Evolutionary conservation across 2,113 vertebrate genomes (phyloP).

Genomic region (Vulpes lagopus): DNA sequence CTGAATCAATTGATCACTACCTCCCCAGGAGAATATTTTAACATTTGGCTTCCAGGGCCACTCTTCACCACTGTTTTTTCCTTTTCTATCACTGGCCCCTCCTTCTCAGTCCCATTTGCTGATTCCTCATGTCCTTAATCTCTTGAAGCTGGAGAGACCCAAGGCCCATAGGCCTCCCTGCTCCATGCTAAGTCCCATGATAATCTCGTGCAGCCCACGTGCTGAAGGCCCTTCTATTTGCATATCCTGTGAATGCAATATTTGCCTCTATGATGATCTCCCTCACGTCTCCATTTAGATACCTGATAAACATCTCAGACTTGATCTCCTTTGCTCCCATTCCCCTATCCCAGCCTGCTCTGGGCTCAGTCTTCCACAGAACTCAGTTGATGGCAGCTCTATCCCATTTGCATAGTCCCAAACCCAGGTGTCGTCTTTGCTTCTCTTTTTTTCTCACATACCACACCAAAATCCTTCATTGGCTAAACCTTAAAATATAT

Average conservation of each 20-base stretch:
- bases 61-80: neutral
- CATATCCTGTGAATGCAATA: neutral
- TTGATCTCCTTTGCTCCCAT: neutral
- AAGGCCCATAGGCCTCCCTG: neutral
- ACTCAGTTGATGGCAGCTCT: neutral
- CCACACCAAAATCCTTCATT: neutral
- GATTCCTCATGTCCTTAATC: neutral
- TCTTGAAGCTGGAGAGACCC: neutral
- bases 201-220: neutral
- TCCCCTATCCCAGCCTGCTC: neutral
- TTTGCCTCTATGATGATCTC: neutral
- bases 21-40: neutral
- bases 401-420: neutral
- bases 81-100: neutral
- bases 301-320: neutral
- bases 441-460: neutral
- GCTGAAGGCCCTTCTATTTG: neutral
- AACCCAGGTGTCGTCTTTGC: neutral
- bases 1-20: neutral
- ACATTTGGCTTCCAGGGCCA: neutral
- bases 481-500: neutral
- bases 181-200: neutral
- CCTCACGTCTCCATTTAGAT: neutral
- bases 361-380: neutral
- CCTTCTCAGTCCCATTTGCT: neutral